Conservation (phyloP, 2,113 vertebrate species). For the Coregonus clupeaformis region DNA sequence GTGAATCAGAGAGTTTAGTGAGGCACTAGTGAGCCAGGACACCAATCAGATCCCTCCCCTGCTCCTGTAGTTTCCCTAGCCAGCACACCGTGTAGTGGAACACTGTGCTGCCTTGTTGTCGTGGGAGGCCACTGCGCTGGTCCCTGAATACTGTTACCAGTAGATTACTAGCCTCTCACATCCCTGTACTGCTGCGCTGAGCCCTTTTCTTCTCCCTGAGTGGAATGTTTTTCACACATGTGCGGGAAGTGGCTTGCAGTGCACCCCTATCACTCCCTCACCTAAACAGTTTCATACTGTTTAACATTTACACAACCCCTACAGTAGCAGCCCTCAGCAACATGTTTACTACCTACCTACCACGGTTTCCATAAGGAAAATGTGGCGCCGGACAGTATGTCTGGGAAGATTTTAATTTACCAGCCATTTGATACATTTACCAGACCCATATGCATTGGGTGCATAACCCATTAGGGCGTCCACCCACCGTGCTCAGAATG, state of each 20-base stretch:
- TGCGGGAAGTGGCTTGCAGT: not conserved
- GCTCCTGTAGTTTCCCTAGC: not conserved
- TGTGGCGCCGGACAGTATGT: too few species aligned
- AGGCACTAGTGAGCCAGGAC: not conserved
- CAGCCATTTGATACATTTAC: too few species aligned
- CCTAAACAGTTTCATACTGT: too few species aligned
- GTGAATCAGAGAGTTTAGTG: not conserved
- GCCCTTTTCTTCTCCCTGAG: not conserved
- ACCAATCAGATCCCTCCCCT: not conserved
- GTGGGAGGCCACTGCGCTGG: not conserved
- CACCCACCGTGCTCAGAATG: too few species aligned
- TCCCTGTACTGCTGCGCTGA: not conserved
- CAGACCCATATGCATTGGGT: too few species aligned
- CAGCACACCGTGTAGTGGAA: conserved; percentile 16
- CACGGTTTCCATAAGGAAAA: too few species aligned
- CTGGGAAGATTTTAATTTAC: too few species aligned
- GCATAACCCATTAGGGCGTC: too few species aligned
- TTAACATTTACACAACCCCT: too few species aligned
- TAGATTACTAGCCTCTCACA: not conserved
- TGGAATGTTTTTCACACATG: not conserved
- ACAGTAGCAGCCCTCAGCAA: too few species aligned
- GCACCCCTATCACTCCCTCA: not conserved
- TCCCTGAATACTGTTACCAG: not conserved
- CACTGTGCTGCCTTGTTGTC: conserved; percentile 14
- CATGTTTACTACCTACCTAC: too few species aligned